Percentiles rank a stretch among this genome's conserved stretches.
Evolutionary conservation across 1,140 invertebrate genomes (phyloP).

Genomic region (Fopius arisanus): DNA sequence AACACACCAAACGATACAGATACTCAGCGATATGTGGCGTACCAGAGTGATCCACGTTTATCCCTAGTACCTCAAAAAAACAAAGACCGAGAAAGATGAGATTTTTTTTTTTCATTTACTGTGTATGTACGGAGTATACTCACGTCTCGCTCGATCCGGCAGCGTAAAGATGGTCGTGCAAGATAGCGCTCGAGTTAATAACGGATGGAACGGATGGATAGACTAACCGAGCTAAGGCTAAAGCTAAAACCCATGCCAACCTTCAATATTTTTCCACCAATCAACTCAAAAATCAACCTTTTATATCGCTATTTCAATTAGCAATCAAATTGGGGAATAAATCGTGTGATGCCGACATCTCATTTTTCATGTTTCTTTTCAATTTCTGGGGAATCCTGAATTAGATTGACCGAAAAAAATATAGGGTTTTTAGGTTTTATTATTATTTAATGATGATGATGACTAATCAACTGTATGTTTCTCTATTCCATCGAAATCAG

Average conservation of each 20-base stretch:
- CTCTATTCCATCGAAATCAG: no score
- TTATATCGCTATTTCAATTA: neutral
- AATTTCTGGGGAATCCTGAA: no score
- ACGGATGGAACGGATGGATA: conserved; percentile 44
- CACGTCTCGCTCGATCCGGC: conserved; percentile 44
- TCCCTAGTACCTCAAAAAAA: neutral
- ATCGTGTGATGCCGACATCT: neutral
- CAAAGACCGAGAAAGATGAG: neutral
- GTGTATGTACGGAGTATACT: neutral
- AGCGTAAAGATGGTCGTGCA: conserved; percentile 52
- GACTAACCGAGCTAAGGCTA: conserved; percentile 24
- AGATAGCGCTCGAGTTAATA: conserved; percentile 52
- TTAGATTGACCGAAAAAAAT: no score
- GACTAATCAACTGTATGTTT: no score
- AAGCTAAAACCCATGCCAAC: no score
- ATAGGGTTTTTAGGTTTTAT: neutral
- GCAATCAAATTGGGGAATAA: neutral
- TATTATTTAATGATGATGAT: no score
- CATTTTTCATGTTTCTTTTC: neutral
- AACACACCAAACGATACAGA: neutral
- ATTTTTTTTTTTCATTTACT: neutral
- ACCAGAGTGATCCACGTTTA: neutral
- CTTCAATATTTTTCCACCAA: neutral
- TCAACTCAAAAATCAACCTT: neutral
- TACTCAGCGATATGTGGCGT: neutral